phyloP scores from a whole-genome alignment of 2,797 vertebrate genomes.

The Gallinago stenura region DNA sequence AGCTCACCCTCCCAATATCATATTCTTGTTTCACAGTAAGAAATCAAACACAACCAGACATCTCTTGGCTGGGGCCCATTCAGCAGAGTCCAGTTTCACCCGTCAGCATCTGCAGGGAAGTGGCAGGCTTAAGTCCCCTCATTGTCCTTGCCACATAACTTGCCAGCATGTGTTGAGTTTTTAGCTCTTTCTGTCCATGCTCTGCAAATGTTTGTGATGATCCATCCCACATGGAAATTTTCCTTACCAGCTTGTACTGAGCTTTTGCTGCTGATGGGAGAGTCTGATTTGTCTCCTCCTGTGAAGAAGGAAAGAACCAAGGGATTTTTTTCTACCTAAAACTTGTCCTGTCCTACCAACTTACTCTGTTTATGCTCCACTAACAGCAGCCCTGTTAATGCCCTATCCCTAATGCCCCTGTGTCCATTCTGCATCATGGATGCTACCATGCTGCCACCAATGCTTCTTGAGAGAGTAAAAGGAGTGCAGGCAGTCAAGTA shows the following conservation, averaged over 20 bases:
- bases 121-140: not conserved
- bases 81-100: not conserved
- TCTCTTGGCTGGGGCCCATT: not conserved
- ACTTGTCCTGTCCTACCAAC: not conserved
- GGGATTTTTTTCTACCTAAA: not conserved
- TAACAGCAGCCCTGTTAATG: not conserved
- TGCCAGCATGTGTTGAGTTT: not conserved
- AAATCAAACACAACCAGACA: not conserved
- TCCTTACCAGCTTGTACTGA: not conserved
- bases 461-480: not conserved
- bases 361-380: not conserved
- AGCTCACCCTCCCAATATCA: not conserved
- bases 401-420: not conserved
- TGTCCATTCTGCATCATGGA: not conserved
- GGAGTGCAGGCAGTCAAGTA: not conserved
- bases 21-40: not conserved
- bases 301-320: not conserved
- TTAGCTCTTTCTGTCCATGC: fast-evolving
- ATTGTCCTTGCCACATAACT: fast-evolving
- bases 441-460: not conserved
- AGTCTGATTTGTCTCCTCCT: not conserved
- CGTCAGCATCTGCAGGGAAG: not conserved
- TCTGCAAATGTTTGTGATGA: not conserved
- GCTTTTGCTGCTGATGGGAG: not conserved
- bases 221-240: not conserved